Evolutionary conservation across 2,888 invertebrate genomes (phyloP).

Genomic region (Allophyes oxyacanthae): DNA sequence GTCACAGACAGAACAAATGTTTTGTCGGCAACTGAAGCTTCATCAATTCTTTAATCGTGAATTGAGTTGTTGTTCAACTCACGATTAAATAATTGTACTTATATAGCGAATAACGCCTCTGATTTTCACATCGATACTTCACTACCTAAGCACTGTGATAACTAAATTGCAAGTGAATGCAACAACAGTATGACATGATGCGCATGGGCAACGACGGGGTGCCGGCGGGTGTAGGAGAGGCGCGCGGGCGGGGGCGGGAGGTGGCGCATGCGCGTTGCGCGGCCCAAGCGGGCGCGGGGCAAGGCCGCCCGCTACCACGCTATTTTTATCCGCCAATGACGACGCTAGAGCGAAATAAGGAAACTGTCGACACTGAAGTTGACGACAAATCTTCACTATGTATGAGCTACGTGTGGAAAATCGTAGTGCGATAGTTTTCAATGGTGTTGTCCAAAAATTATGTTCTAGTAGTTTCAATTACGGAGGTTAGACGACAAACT

Average conservation of each 20-base stretch:
- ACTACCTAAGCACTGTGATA: not conserved
- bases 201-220: constrained; percentile 11
- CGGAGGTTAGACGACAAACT: not conserved
- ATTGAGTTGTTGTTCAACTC: no score
- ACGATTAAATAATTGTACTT: no score
- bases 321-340: constrained; percentile 66
- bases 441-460: no score
- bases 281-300: constrained; percentile 48
- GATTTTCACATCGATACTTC: not conserved
- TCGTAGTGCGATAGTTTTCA: no score
- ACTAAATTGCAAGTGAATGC: constrained; percentile 4
- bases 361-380: constrained; percentile 24
- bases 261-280: constrained; percentile 51
- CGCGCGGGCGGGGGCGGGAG: constrained; percentile 27
- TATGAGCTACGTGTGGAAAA: constrained; percentile 5
- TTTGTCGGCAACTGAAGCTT: no score
- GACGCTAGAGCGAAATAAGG: constrained; percentile 32
- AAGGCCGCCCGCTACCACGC: constrained; percentile 42
- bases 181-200: constrained; percentile 5
- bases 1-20: no score
- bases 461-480: not conserved
- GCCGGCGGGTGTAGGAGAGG: constrained; percentile 1
- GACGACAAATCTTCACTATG: constrained; percentile 8
- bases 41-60: no score
- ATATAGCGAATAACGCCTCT: not conserved